Conservation (phyloP, 1,140 invertebrate species). For the Vanessa atalanta region DNA sequence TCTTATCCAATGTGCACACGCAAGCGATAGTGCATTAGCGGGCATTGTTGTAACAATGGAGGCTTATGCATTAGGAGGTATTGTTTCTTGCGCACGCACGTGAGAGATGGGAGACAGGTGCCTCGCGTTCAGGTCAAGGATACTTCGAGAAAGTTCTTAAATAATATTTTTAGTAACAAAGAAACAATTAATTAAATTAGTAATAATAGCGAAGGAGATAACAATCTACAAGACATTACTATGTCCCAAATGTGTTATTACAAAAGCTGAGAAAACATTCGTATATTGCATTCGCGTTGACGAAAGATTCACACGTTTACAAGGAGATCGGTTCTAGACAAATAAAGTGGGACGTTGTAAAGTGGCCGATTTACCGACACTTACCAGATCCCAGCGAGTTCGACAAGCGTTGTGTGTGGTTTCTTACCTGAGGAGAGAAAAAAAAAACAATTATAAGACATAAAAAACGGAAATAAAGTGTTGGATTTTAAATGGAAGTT, state of each 20-base stretch:
- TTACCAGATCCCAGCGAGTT: conserved; percentile 31
- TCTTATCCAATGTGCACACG: conserved; percentile 14
- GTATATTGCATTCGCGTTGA: conserved; percentile 1
- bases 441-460: conserved; percentile 21
- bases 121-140: conserved; percentile 19
- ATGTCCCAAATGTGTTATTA: too few relatives aligned
- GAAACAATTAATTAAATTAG: not conserved
- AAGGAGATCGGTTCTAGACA: conserved; percentile 8
- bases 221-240: too few relatives aligned
- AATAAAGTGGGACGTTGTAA: conserved; percentile 39
- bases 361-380: conserved; percentile 49
- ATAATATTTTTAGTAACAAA: not conserved
- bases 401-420: conserved; percentile 47
- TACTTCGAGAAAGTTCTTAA: conserved; percentile 5
- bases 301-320: conserved; percentile 29
- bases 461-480: not conserved
- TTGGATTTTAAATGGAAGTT: not conserved
- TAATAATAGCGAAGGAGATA: not conserved
- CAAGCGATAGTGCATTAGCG: conserved; percentile 43
- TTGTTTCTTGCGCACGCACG: conserved; percentile 12
- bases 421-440: conserved; percentile 60
- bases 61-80: conserved; percentile 22
- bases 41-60: conserved; percentile 40
- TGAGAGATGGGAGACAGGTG: conserved; percentile 17
- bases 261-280: not conserved